Base-by-base conservation (phyloP, 2,797 vertebrate genomes). In the Sebastes elongatus region DNA sequence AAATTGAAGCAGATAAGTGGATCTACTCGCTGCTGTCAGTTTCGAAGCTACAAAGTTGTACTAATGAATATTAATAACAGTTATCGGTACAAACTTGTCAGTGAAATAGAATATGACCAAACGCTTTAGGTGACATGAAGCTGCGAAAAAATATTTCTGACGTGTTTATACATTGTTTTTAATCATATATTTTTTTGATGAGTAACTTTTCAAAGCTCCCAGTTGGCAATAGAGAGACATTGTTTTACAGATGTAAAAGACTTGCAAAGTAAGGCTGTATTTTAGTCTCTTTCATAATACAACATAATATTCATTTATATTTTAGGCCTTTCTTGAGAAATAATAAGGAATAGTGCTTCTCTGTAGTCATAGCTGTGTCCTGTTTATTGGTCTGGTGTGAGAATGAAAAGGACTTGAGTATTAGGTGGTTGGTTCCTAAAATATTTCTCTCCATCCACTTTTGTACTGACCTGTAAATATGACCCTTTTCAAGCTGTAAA, bases 1-100 rank as follows among this genome's bases (percentile, higher is more conserved):
- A 78, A 83, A 74, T 32, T 72, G 63, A 74, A 49, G 57, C 59
- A 33, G 56, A 67, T 33, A 52, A 55, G 32, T 62, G 53, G 18
- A 83, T 76, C 62, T 63, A 23, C 72, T 65, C 5, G 8, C 46
- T 62, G 61, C 81, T 73, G 70, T 85, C 75, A 65, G 33, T 67
- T 81, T 81, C 74, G 53, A 83, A 64, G 82, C 83, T 86, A 83
- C 65, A 90, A 82, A 81, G 68, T 60, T 75, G 42, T 77, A 20
- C 80, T 77, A 63, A 90, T 92, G 80, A 90, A 91, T 90, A 90
- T 90, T 88, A 88, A 91, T 87, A 56, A 49, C 42, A 72, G 33
- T 32, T 63, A 62, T 38, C 3, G 2, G 7, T 23, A 74, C 20
- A 69, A 56, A 81, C 80, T 49, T 90, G 69, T 78, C 67, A 68